A percentile compares a stretch with the other conserved stretches of the same genome.
These are phyloP conservation scores for Drosophila percnosoma DNA, from an alignment of 2,888 invertebrate species.

Conservation along the genomic window DNA sequence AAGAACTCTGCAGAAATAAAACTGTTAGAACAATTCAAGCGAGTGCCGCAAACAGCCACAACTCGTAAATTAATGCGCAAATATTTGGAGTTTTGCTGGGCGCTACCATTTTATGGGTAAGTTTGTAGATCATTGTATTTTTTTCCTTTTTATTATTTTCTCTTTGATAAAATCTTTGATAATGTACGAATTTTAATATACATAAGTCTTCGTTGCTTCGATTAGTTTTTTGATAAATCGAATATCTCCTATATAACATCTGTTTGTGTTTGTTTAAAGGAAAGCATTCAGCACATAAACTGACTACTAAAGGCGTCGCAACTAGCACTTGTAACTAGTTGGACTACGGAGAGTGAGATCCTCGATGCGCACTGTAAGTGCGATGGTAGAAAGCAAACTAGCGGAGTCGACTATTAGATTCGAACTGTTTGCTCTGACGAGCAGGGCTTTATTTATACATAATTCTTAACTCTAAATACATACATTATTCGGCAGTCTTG, in stretches of 20 bases:
- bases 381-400: no score
- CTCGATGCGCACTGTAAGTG: no score
- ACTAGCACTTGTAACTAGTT: no score
- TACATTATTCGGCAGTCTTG: no score
- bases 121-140: conserved; percentile 41
- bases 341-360: no score
- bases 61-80: conserved; percentile 93
- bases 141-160: not conserved
- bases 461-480: no score
- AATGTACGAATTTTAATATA: not conserved
- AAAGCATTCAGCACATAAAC: no score
- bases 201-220: not conserved
- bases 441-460: no score
- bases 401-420: no score
- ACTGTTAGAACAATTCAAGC: conserved; percentile 93
- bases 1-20: conserved; percentile 95
- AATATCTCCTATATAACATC: not conserved
- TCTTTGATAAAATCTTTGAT: not conserved
- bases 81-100: conserved; percentile 96
- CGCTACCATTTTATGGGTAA: conserved; percentile 95
- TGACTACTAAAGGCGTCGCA: no score
- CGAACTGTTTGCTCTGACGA: no score
- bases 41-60: conserved; percentile 92
- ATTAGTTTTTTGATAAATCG: not conserved
- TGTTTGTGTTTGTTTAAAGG: no score